phyloP scores from a whole-genome alignment of 35 echinoderm and acorn worm species.

The Heliocidaris tuberculata region DNA sequence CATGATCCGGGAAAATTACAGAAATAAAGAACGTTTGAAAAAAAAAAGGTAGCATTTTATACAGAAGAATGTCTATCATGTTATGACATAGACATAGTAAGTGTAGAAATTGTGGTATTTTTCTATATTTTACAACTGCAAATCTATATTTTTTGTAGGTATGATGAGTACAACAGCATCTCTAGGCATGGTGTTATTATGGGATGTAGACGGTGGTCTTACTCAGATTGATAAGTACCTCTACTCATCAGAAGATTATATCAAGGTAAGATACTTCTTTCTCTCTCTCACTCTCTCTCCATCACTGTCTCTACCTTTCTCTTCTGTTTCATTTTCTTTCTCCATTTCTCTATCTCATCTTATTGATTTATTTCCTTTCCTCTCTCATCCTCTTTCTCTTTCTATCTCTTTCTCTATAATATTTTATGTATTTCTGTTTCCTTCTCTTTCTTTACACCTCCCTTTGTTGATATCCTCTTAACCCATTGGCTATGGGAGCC shows the following conservation, averaged over 20 bases:
- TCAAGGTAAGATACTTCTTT: slow-evolving; percentile 62
- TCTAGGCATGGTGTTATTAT: slow-evolving; percentile 81
- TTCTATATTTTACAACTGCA: no score
- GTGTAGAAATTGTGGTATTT: no score
- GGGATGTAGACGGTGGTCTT: slow-evolving; percentile 93
- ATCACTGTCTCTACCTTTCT: background rate
- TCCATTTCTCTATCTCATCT: background rate
- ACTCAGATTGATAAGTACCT: slow-evolving; percentile 99
- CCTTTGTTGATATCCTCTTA: background rate
- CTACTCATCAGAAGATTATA: slow-evolving; percentile 95
- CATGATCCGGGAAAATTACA: no score
- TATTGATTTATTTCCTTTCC: background rate
- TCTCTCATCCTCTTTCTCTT: background rate
- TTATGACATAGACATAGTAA: no score
- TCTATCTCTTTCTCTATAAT: background rate
- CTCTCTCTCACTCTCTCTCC: background rate
- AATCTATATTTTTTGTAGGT: no score
- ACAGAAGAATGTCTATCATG: no score
- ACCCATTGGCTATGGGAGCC: no score
- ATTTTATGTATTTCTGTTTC: background rate
- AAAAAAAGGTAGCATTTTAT: no score
- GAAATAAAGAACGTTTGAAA: no score
- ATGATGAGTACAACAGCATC: slow-evolving; percentile 97
- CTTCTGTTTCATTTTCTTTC: background rate
- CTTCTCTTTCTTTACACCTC: background rate